Base-by-base conservation (phyloP, 64 coral and sea anemone species). In the Montipora foliosa region DNA sequence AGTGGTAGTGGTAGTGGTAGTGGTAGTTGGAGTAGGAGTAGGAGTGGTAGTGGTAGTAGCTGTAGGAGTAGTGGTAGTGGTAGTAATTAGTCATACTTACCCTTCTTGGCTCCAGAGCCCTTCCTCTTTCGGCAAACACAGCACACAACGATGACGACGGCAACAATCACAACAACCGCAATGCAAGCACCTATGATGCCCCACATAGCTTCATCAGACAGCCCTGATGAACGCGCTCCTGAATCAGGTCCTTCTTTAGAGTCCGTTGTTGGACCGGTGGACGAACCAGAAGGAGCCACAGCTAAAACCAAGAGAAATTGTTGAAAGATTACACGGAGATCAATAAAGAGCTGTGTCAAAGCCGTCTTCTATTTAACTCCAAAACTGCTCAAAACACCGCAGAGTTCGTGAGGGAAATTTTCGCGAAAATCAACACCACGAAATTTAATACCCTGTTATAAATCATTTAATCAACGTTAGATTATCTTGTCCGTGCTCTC, bases 151-250 rank as follows among this genome's bases (percentile, higher is more conserved):
- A 86, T 72, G 14, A 84, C 19, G 8, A 86, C 14, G 47, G 16
- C 62, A 1, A 86, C 44, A 71, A 73, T 4, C 1, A 86, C 14
- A 16, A 49, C 15, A 86, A 86, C 17, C 49, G 82, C 82, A 86
- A 72, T 72, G 66, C 82, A 71, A 6, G 44, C 62, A 4, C 82
- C 82, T 10, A 86, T 72, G 62, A 86, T 86, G 9, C 64, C 82
- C 82, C 82, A 86, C 66, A 71, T 22, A 68, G 2, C 46, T 12
- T 3, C 17, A 5, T 12, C 4, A 71, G 66, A 20, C 2, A 86
- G 47, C 3, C 62, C 62, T 50, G 64, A 50, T 50, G 64, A 50
- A 2, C 0, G 1, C 16, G 2, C 24, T 48, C 59, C 60, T 19
- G 1, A 45, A 51, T 2, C 10, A 8, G 13, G 4, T 49, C 19